Percentiles rank a stretch among this genome's conserved stretches.
Conservation (phyloP, 2,888 invertebrate genomes). For the Perizoma affinitatum region DNA sequence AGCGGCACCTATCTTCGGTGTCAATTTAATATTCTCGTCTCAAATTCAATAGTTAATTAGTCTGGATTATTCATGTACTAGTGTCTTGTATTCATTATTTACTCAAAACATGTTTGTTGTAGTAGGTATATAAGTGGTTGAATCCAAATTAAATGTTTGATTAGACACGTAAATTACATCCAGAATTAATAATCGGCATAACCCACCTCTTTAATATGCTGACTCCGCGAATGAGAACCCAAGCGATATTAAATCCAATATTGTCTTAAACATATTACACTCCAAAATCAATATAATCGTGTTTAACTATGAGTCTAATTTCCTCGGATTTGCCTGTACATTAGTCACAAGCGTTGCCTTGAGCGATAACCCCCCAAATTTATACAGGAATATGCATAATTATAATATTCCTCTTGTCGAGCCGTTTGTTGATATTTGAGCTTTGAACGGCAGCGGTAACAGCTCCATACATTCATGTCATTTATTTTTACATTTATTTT, state of each 20-base stretch:
- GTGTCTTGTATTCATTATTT: slow-evolving; percentile 14
- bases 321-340: slow-evolving; percentile 53
- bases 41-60: slow-evolving; percentile 37
- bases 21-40: slow-evolving; percentile 60
- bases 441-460: slow-evolving; percentile 1
- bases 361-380: slow-evolving; percentile 47
- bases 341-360: slow-evolving; percentile 49
- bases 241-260: slow-evolving; percentile 57
- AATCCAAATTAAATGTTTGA: neutral
- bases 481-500: too few relatives aligned
- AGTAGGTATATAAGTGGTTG: too few relatives aligned
- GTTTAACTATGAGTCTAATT: slow-evolving; percentile 61
- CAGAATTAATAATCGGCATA: slow-evolving; percentile 31
- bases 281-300: slow-evolving; percentile 64
- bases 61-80: slow-evolving; percentile 29
- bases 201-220: slow-evolving; percentile 18
- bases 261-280: slow-evolving; percentile 57
- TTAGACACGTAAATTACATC: slow-evolving; percentile 28
- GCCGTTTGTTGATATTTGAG: slow-evolving; percentile 10
- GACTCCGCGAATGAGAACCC: slow-evolving; percentile 36
- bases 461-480: neutral
- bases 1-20: slow-evolving; percentile 66
- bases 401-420: slow-evolving; percentile 15
- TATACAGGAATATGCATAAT: slow-evolving; percentile 17
- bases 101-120: neutral